Base-by-base conservation (phyloP, 2,888 invertebrate genomes). In the Mythimna ferrago region DNA sequence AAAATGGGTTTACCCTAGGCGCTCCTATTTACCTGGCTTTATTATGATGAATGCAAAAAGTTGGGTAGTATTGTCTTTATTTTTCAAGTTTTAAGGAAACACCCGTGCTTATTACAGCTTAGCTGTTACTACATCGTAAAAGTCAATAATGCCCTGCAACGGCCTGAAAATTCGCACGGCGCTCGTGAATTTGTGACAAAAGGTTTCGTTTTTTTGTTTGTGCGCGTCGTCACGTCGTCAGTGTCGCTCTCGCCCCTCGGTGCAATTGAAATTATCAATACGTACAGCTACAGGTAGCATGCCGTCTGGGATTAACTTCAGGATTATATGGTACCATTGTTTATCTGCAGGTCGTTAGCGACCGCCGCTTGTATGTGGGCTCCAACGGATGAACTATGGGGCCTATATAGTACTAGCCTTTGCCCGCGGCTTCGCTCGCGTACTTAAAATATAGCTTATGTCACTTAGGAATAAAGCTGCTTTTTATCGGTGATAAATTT, bases 241-340 rank as follows among this genome's bases (percentile, higher is more conserved):
- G 58, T 48, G n/a, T 11, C 32, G 62, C n/a, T 56, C 35, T 35
- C 54, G 26, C 58, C 66, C 73, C 35, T 61, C 32, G 60, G 41
- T 71, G 66, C 70, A 65, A 66, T 54, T 71, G 64, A 32, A 79
- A 69, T 73, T 69, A 73, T 63, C 51, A 57, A 64, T 60, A 67
- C 53, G 9, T 54, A 69, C 57, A 78, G 62, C 51, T 79, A 73
- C 54, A 73, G 61, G 58, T 14, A 57, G 54, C 14, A 11, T 60
- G 32, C 3, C n/a, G 48, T 69, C 69, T 78, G 66, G 65, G 44
- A 63, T 51, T 62, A 41, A 67, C 64, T 61, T 65, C 53, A 38
- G 58, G 26, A 41, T 56, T 72, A 56, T 66, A 16, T 48, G 35
- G 51, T 51, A 19, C 21, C 35, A 38, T 56, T 64, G 6, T 57